phyloP scores from a whole-genome alignment of 2,888 invertebrate genomes.

The Callimorpha dominula region DNA sequence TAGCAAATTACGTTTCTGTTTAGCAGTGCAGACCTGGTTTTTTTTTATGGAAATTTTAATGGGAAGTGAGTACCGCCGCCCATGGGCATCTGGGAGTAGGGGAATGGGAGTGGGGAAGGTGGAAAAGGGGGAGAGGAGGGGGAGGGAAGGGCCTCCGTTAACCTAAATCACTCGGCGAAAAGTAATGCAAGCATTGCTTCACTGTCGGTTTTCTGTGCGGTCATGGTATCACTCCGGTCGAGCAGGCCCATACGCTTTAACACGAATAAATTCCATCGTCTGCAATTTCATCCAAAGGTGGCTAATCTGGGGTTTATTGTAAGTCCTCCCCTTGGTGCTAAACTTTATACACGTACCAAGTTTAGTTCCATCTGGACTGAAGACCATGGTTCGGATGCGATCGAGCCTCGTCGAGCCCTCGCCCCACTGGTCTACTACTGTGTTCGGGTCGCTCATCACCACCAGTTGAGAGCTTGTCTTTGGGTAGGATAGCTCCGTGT shows the following conservation, averaged over 20 bases:
- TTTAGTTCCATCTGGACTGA: constrained; percentile 82
- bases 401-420: constrained; percentile 67
- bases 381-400: constrained; percentile 78
- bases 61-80: too few species aligned
- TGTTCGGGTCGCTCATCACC: constrained; percentile 74
- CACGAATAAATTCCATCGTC: not conserved
- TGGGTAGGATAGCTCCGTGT: constrained; percentile 44
- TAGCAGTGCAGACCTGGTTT: too few species aligned
- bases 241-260: too few species aligned
- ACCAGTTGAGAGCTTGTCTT: constrained; percentile 67
- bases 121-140: too few species aligned
- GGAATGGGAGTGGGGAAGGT: too few species aligned
- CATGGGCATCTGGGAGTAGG: too few species aligned
- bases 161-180: too few species aligned
- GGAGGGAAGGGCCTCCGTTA: too few species aligned
- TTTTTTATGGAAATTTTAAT: too few species aligned
- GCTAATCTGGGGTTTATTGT: not conserved
- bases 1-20: not conserved
- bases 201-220: too few species aligned
- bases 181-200: too few species aligned
- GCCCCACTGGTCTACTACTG: constrained; percentile 79
- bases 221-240: too few species aligned
- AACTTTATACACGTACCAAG: constrained; percentile 66
- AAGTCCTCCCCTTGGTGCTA: not conserved
- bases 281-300: not conserved